Conservation (phyloP, 2,797 vertebrate genomes). For the Mergus octosetaceus region DNA sequence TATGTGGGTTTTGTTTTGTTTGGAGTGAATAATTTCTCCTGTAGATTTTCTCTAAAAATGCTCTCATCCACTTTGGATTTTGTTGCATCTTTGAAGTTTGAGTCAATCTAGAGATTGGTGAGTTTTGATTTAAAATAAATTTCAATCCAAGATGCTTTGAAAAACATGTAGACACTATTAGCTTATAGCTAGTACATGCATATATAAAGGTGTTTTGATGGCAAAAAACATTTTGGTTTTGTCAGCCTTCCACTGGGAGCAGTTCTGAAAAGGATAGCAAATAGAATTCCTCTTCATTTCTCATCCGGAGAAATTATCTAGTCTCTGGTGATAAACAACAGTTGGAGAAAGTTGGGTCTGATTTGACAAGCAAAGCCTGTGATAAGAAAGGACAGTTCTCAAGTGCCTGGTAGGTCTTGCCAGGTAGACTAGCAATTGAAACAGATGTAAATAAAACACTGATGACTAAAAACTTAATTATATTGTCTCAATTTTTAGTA, state of each 20-base stretch:
- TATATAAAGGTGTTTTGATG: background rate
- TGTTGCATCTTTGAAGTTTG: background rate
- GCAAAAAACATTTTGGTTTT: background rate
- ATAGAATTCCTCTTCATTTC: background rate
- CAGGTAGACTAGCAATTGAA: background rate
- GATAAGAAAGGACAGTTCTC: background rate
- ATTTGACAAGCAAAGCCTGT: background rate
- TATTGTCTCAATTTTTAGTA: constrained; percentile 18
- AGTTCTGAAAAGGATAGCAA: background rate
- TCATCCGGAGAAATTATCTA: background rate
- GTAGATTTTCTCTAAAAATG: background rate
- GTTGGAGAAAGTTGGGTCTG: background rate
- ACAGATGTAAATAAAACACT: background rate
- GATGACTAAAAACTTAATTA: background rate
- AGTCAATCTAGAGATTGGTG: background rate
- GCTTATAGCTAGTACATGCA: background rate
- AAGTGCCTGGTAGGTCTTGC: background rate
- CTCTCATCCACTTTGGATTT: background rate
- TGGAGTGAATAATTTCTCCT: background rate
- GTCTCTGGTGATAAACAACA: background rate
- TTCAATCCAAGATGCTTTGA: background rate
- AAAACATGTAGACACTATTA: background rate
- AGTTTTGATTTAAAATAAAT: constrained; percentile 1
- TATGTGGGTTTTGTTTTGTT: background rate
- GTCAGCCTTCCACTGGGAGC: background rate